Percentiles rank a stretch among this genome's conserved stretches.
These are phyloP conservation scores for Drosophila miranda DNA, from an alignment of 1,140 invertebrate species.

Conservation along the genomic window DNA sequence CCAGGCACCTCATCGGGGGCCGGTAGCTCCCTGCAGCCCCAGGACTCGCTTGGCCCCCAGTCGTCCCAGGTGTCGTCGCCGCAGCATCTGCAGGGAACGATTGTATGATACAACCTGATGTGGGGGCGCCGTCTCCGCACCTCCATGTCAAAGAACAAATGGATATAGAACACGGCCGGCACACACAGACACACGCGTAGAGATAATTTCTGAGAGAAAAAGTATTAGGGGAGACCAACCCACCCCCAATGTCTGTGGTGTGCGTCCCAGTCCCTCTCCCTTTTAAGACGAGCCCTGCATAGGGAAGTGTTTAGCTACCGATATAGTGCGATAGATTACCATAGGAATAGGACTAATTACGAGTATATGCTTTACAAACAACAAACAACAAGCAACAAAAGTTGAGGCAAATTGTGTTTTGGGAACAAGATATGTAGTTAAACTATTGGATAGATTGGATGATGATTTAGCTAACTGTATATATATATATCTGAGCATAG, in stretches of 20 bases:
- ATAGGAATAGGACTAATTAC: conserved; percentile 1
- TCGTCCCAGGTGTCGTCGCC: conserved; percentile 85
- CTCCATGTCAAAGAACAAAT: conserved; percentile 81
- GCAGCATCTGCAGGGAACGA: conserved; percentile 92
- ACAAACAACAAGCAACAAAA: conserved; percentile 13
- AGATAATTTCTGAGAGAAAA: conserved; percentile 62
- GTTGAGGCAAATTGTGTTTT: conserved; percentile 72
- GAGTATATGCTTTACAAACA: conserved; percentile 37
- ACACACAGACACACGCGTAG: conserved; percentile 69
- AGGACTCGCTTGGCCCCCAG: conserved; percentile 64
- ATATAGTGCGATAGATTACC: conserved; percentile 2
- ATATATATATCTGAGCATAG: conserved; percentile 54
- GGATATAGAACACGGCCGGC: conserved; percentile 81
- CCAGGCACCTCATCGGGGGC: conserved; percentile 62
- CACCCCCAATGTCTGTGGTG: conserved; percentile 66
- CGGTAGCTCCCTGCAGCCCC: conserved; percentile 61
- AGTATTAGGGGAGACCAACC: conserved; percentile 40
- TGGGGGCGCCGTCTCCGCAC: conserved; percentile 89
- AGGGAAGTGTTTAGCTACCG: conserved; percentile 7
- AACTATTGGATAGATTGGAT: conserved; percentile 65
- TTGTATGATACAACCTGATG: conserved; percentile 96
- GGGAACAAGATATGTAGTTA: conserved; percentile 82
- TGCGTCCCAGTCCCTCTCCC: conserved; percentile 32
- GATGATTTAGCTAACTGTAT: conserved; percentile 65
- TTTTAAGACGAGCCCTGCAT: conserved; percentile 3